phyloP scores from a whole-genome alignment of 2,797 vertebrate genomes.

The Babyrousa celebensis region DNA sequence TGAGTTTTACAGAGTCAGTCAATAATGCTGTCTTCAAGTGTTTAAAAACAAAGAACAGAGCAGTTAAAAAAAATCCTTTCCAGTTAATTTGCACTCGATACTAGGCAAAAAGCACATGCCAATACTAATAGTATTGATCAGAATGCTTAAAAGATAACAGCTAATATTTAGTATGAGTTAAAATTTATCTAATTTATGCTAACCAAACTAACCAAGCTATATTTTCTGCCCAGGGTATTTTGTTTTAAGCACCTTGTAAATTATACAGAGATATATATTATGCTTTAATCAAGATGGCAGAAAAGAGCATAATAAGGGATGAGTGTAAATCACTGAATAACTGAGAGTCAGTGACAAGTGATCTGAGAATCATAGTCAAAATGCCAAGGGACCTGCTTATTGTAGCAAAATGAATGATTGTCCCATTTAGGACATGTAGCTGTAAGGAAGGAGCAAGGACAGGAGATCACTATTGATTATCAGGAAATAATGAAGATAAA shows the following conservation, averaged over 20 bases:
- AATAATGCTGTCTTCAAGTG: slow-evolving; percentile 59
- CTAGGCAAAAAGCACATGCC: slow-evolving; percentile 25
- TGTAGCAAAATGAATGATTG: slow-evolving; percentile 24
- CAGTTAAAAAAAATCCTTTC: slow-evolving; percentile 53
- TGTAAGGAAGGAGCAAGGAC: not conserved
- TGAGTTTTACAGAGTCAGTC: slow-evolving; percentile 53
- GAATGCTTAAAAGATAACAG: slow-evolving; percentile 1
- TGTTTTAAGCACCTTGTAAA: not conserved
- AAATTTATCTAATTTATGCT: slow-evolving; percentile 2
- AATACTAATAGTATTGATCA: slow-evolving; percentile 54
- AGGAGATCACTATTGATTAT: slow-evolving; percentile 28
- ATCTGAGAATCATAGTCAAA: not conserved
- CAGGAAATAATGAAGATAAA: slow-evolving; percentile 57
- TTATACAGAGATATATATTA: slow-evolving; percentile 10
- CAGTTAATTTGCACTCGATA: slow-evolving; percentile 41
- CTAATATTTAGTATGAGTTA: slow-evolving; percentile 13
- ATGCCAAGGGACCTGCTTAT: not conserved
- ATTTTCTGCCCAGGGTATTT: not conserved
- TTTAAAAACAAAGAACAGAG: slow-evolving; percentile 73
- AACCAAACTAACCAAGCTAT: not conserved
- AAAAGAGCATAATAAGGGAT: not conserved
- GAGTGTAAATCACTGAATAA: not conserved
- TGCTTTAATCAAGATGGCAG: slow-evolving; percentile 1
- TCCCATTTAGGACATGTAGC: slow-evolving; percentile 40
- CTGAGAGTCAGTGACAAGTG: not conserved